Percentiles rank a stretch among this genome's conserved stretches.
phyloP scores from a whole-genome alignment of 2,113 vertebrate genomes.

The Epinephelus cyanopodus region DNA sequence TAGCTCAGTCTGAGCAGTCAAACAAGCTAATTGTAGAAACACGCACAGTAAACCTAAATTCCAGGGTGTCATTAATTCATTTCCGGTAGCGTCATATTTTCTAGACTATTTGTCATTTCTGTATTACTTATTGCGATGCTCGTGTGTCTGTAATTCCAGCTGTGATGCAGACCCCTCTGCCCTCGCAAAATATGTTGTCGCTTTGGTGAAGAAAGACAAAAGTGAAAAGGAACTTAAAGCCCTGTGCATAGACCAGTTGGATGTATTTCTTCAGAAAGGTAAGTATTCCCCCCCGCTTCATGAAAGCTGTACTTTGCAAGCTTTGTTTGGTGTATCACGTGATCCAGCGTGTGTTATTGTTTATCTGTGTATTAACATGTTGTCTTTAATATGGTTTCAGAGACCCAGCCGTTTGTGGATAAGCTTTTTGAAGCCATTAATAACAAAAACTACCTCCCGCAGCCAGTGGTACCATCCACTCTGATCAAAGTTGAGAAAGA shows the following conservation, averaged over 20 bases:
- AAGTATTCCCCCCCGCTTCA: conserved; percentile 8
- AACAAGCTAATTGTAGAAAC: not conserved
- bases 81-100: no score
- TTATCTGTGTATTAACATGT: not conserved
- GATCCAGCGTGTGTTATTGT: not conserved
- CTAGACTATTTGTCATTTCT: not conserved
- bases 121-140: not conserved
- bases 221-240: conserved; percentile 97
- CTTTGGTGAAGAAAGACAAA: conserved; percentile 99
- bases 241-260: conserved; percentile 97
- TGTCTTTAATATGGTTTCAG: conserved; percentile 76
- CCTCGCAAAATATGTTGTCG: conserved; percentile 98
- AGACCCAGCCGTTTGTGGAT: conserved; percentile 97
- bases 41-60: not conserved
- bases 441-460: conserved; percentile 97
- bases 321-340: not conserved
- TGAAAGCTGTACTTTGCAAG: not conserved
- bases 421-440: conserved; percentile 98
- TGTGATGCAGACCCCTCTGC: conserved; percentile 99
- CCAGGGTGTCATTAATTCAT: not conserved
- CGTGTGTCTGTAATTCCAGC: conserved; percentile 76
- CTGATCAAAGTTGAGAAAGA: conserved; percentile 92
- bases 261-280: conserved; percentile 99
- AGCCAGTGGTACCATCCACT: conserved; percentile 86
- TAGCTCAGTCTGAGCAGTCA: not conserved